phyloP scores from a whole-genome alignment of 1,140 invertebrate genomes.

The Trinorchestia longiramus region DNA sequence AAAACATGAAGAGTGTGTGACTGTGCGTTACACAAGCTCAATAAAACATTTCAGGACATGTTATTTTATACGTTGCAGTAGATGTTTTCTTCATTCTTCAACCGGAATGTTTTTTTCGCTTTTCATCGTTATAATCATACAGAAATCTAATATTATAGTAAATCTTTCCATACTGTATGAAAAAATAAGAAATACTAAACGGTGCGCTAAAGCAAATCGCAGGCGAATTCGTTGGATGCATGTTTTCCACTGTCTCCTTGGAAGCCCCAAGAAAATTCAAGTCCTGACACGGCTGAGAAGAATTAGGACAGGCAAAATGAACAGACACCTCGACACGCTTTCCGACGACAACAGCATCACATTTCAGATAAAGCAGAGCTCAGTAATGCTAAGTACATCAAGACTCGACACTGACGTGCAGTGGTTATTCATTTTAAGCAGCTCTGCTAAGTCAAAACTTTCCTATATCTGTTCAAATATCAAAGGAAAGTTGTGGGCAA shows the following conservation, averaged over 20 bases:
- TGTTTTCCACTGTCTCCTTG: background rate
- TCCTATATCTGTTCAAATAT: background rate
- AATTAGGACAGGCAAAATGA: background rate
- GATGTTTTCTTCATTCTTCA: no score
- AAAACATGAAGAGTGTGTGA: background rate
- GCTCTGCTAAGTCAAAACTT: background rate
- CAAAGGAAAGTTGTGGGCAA: background rate
- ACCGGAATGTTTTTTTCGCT: no score
- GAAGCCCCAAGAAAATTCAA: background rate
- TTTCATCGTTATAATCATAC: no score
- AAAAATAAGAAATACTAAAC: background rate
- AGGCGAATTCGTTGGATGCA: background rate
- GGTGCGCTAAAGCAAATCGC: background rate
- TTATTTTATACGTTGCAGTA: no score
- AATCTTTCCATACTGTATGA: no score
- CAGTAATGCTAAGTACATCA: background rate
- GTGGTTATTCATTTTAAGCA: background rate
- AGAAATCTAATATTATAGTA: no score
- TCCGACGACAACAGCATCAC: background rate
- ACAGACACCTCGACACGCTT: background rate
- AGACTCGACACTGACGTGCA: background rate
- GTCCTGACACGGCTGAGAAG: background rate
- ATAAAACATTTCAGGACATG: no score
- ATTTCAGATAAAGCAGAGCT: background rate
- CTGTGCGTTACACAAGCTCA: background rate